Evolutionary conservation across 1,140 invertebrate species (phyloP), one percentile per base, ranked within the genome.

Genomic region (Phymastichus coffea): DNA sequence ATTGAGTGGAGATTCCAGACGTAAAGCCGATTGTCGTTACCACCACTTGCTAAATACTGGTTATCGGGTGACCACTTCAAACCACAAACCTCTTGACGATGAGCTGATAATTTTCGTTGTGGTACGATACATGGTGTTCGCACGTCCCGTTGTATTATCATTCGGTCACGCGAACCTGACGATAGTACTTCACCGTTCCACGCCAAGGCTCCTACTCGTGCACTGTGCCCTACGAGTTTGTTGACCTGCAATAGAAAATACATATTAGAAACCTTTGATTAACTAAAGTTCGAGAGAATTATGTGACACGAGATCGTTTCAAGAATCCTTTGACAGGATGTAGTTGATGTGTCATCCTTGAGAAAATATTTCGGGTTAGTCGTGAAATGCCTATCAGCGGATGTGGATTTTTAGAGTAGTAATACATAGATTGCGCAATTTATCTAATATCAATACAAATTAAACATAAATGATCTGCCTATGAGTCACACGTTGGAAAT

Each of bases 31-130:
- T 99, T 99, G 78, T 99, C 98, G 80, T 99, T 99, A 26, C 98
- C 98, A 38, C 98, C 97, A 6, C 95, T 98, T 1, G 98, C 98
- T 26, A 99, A 81, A 76, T 97, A 95, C 75, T 98, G 95, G 70
- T 97, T 96, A 77, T 99, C 97, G 0, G 97, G 97, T 12, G 97
- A 99, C 98, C 97, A 99, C 79, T 99, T 99, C 3, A 99, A 77
- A 0, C 98, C 98, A 81, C 98, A 99, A 10, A 95, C 95, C 82
- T 99, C 98, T 81, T 99, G 98, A 51, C 95, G 81, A 77, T 99
- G 98, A 0, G 95, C 94, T 14, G 88, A 89, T 3, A 99, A 79
- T 14, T 89, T 85, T 26, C 92, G 80, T 61, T 94, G 91, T 20
- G 86, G 84, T 40, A 90, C 86, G 20, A 89, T 75, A 8, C 87